Evolutionary conservation across 2,888 invertebrate species (phyloP).

Genomic region (Archips xylosteana): DNA sequence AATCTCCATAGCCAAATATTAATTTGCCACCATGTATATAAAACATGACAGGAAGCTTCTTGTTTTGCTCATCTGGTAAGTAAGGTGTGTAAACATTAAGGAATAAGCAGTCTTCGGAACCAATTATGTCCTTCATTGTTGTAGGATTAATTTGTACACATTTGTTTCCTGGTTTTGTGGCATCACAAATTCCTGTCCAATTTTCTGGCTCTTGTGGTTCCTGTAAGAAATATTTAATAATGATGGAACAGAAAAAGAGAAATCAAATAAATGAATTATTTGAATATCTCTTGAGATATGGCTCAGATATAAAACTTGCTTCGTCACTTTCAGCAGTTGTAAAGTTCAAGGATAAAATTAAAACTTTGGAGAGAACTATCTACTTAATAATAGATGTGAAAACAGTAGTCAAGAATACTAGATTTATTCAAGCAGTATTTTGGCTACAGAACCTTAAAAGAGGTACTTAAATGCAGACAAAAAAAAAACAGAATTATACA

Average conservation of each 20-base stretch:
- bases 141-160: conserved; percentile 79
- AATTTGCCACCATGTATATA: conserved; percentile 86
- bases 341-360: too few relatives aligned
- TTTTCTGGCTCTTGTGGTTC: conserved; percentile 64
- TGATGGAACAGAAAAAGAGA: background rate
- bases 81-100: conserved; percentile 88
- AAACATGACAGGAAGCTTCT: conserved; percentile 80
- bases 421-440: too few relatives aligned
- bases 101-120: conserved; percentile 89
- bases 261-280: background rate
- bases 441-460: too few relatives aligned
- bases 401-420: too few relatives aligned
- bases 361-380: too few relatives aligned
- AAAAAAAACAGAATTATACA: too few relatives aligned
- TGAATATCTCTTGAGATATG: too few relatives aligned
- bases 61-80: conserved; percentile 66
- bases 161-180: conserved; percentile 73
- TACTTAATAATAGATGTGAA: too few relatives aligned
- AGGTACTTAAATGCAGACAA: too few relatives aligned
- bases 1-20: conserved; percentile 82
- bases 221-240: conserved; percentile 54
- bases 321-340: too few relatives aligned
- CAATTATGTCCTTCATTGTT: conserved; percentile 67
- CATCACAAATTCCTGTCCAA: conserved; percentile 69
- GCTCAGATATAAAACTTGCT: too few relatives aligned